Evolutionary conservation across 2,888 invertebrate species (phyloP).

Genomic region (Eupithecia exiguata): DNA sequence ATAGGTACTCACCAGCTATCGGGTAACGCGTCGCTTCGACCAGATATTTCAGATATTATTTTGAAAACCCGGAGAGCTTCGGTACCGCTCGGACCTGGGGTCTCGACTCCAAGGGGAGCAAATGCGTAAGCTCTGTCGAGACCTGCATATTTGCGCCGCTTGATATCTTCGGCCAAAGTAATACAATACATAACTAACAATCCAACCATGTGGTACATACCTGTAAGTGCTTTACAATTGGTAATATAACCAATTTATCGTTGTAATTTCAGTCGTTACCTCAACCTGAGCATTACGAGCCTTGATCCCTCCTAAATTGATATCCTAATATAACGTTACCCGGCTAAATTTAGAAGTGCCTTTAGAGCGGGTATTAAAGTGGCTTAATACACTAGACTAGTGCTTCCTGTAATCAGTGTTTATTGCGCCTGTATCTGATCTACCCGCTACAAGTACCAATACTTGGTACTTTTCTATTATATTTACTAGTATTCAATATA

Average conservation of each 20-base stretch:
- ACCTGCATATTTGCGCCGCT: no score
- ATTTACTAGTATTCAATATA: no score
- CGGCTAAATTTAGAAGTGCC: conserved; percentile 24
- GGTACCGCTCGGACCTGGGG: no score
- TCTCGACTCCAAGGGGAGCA: no score
- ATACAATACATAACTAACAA: neutral
- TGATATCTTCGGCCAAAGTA: no score
- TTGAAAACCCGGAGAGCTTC: no score
- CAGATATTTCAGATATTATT: no score
- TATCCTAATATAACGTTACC: conserved; percentile 23
- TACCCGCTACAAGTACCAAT: no score
- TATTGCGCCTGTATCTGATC: neutral
- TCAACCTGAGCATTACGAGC: conserved; percentile 17
- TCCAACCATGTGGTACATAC: neutral
- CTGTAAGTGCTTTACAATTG: conserved; percentile 10
- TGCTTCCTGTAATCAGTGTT: neutral
- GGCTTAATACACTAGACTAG: neutral
- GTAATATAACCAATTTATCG: conserved; percentile 27
- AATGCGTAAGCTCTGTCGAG: no score
- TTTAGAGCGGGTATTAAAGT: neutral
- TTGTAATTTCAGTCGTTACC: conserved; percentile 26
- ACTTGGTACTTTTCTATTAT: no score
- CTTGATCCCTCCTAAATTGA: conserved; percentile 32
- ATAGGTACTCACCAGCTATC: no score
- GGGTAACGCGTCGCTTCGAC: no score